Base-by-base conservation (phyloP, 2,113 vertebrate species). In the Romanogobio albipinnatus region DNA sequence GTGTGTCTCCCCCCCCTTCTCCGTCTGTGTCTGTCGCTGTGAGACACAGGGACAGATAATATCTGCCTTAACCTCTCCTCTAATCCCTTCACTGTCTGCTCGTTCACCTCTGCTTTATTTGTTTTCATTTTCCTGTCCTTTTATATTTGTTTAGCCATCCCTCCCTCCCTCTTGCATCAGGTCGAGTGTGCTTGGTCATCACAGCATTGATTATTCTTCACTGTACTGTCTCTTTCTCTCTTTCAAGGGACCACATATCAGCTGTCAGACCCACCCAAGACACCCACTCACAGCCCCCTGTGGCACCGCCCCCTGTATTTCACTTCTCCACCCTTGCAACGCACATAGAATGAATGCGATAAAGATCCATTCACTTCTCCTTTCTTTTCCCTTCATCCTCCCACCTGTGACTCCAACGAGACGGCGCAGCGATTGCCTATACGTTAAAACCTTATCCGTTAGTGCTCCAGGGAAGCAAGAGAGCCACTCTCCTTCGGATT, bases 21-120 rank as follows among this genome's bases (percentile, higher is more conserved):
- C 91, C 87, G 88, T 93, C 94, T 93, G 93, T 93, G 92, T 94
- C 91, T 93, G 90, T 91, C 88, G 82, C 91, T 91, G 90, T 91
- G 89, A 92, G 88, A 93, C 90, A 71, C 74, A 82, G 85, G 81
- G 89, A 90, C 90, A 77, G 90, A 94, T 93, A 85, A 88, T 91
- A 92, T 94, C 92, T 92, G 87, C 87, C 88, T 88, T 90, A 88
- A 88, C 80, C 84, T 90, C 77, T 81, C 82, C 86, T 68, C 87
- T 82, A 47, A 89, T 49, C 70, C 82, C 86, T 62, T 83, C 61
- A 39, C 10, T 88, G 45, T 49, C 53, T 78, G 76, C 66, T 68
- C 56, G n/a, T 73, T 87, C 85, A 80, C 84, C 75, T 76, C 73
- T 39, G 36, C 64, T 74, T 84, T 73, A 0, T 61, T 56, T 76